Evolutionary conservation across 2,888 invertebrate genomes (phyloP), one percentile per base, ranked within the genome.

Genomic region (Amphipyra tragopoginis): DNA sequence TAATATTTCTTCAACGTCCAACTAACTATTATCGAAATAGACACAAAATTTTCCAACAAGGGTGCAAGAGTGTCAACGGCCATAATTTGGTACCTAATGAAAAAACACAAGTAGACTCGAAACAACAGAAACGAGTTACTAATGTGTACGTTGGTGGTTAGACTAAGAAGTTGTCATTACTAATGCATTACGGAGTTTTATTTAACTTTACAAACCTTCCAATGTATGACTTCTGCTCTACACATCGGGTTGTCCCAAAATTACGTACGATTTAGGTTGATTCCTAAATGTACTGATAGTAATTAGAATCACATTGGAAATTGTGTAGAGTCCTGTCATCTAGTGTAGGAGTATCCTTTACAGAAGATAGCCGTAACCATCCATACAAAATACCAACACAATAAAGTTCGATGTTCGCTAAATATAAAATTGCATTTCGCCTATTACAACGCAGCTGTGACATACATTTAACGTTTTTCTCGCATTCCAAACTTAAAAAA

Each of bases 401-500:
- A n/a, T n/a, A 29, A 29, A 29, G 29, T 29, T 29, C 29, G 29
- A 5, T 29, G 29, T 29, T 29, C 29, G 29, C 29, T 29, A 29
- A 29, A 29, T 7, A 29, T 29, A 7, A 7, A 5, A 29, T 29
- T 40, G 36, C 49, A 60, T 52, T 36, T 29, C n/a, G 21, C 14
- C 40, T 8, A 21, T 36, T 48, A n/a, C 8, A 47, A 52, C 39
- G 13, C 9, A 39, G 43, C 43, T 38, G 26, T 44, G 43, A 42
- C 14, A 56, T 53, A 42, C 34, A 53, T 45, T 15, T 21, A 29
- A 36, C 21, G 42, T 71, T n/a, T 49, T 71, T 29, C 42, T 58
- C 53, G 13, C 56, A 66, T 57, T 70, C 47, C 56, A 44, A n/a
- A 2, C 3, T 34, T 11, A 50, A 72, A 70, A 66, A 70, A 66